Base-by-base conservation (phyloP, 2,888 invertebrate genomes). In the Orchesella flavescens region DNA sequence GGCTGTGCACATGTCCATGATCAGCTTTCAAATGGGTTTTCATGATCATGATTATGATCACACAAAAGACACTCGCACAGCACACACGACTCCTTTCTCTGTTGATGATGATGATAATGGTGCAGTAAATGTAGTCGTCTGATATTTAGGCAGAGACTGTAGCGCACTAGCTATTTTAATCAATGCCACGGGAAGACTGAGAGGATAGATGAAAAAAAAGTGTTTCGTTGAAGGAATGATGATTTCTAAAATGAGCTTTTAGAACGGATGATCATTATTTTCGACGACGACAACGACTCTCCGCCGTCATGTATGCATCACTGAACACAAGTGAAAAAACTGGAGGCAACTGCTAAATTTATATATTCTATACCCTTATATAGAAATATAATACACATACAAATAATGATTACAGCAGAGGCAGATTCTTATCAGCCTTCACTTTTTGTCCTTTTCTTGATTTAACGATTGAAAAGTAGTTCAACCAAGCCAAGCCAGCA, bases 11-110 rank as follows among this genome's bases (percentile, higher is more conserved):
- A 76, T 44, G 65, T 61, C 43, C 73, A 80, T 74, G 80, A 80
- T 73, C 80, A 74, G 80, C 73, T 73, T 80, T 80, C 57, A 73
- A 80, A 80, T 80, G 65, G 74, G 59, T 34, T 74, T n/a, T 68
- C 44, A 34, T 53, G 79, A 78, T 53, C 49, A 63, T 63, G 46
- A 69, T 72, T 1, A 63, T 61, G 12, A 59, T 59, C 44, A 65
- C 49, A 49, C 49, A 12, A 49, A 49, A 49, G 34, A 34, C 34
- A 34, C 34, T 34, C 34, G 34, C 34, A 34, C 34, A n/a, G n/a
- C n/a, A 4, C 34, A 34, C 34, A 4, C 34, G 2, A 2, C 34
- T 34, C 3, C 34, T 7, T 34, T 34, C 34, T 34, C 34, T 34
- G 34, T 4, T 34, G 12, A n/a, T 49, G 75, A 76, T 44, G 55